Conservation (phyloP, 2,888 invertebrate genomes). For the Scelioninae gen. 1 region DNA sequence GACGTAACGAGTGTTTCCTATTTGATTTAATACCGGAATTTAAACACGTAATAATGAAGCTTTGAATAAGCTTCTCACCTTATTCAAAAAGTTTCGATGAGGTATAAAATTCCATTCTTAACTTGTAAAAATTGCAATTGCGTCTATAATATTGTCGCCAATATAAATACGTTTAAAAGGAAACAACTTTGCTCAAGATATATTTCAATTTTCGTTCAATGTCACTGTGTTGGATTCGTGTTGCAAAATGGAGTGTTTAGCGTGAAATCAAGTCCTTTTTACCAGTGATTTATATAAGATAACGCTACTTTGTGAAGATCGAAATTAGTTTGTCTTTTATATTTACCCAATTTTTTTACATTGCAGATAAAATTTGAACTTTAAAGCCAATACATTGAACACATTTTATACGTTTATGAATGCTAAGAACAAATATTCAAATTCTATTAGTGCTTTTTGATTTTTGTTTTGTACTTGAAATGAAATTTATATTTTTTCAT, state of each 20-base stretch:
- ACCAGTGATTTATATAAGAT: slow-evolving; percentile 5
- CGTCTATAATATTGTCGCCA: slow-evolving; percentile 33
- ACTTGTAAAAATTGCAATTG: slow-evolving; percentile 12
- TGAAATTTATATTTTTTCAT: background rate
- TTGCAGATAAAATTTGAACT: background rate
- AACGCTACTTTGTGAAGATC: slow-evolving; percentile 2
- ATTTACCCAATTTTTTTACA: slow-evolving; percentile 19
- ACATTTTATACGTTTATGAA: slow-evolving; percentile 20
- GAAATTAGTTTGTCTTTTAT: slow-evolving; percentile 20
- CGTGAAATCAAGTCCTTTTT: slow-evolving; percentile 18
- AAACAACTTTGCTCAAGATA: slow-evolving; percentile 47
- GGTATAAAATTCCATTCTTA: slow-evolving; percentile 17
- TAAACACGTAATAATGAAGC: slow-evolving; percentile 12
- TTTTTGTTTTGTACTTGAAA: slow-evolving; percentile 23
- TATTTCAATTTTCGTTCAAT: slow-evolving; percentile 33
- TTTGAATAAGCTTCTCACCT: no score
- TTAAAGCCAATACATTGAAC: slow-evolving; percentile 10
- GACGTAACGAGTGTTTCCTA: slow-evolving; percentile 24
- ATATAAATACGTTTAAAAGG: slow-evolving; percentile 30
- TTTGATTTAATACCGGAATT: slow-evolving; percentile 4
- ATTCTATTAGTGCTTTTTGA: slow-evolving; percentile 15
- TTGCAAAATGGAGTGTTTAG: slow-evolving; percentile 29
- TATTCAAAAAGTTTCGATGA: background rate
- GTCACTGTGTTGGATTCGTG: slow-evolving; percentile 14
- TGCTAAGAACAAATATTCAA: slow-evolving; percentile 9